phyloP scores from a whole-genome alignment of 1,140 invertebrate species.

The Eupristina koningsbergeri region DNA sequence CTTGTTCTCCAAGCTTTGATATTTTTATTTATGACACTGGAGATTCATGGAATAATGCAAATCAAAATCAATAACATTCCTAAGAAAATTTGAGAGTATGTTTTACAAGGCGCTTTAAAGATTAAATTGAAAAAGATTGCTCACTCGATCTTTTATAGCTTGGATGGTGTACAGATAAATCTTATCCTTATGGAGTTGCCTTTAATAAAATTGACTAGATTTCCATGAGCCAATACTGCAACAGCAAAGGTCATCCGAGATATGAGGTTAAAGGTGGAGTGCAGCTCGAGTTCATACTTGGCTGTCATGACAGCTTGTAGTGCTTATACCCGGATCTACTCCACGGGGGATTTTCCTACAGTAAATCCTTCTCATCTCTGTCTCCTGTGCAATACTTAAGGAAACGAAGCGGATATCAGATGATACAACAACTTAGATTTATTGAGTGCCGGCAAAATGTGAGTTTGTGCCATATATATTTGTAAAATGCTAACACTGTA shows the following conservation, averaged over 20 bases:
- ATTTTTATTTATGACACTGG: no score
- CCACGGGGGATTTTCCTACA: neutral
- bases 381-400: neutral
- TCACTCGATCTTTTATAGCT: neutral
- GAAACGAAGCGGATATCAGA: conserved; percentile 5
- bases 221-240: neutral
- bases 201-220: neutral
- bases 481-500: no score
- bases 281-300: neutral
- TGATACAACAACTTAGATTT: neutral
- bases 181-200: neutral
- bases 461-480: neutral
- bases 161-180: neutral
- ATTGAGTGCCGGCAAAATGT: neutral
- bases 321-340: neutral
- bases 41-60: no score
- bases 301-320: conserved; percentile 13
- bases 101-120: no score
- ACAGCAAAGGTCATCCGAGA: neutral
- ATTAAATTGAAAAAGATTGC: neutral
- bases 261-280: neutral
- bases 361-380: conserved; percentile 27
- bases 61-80: no score
- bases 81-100: no score
- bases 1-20: no score